phyloP scores from a whole-genome alignment of 2,797 vertebrate genomes.

The Steatocranus sp. region DNA sequence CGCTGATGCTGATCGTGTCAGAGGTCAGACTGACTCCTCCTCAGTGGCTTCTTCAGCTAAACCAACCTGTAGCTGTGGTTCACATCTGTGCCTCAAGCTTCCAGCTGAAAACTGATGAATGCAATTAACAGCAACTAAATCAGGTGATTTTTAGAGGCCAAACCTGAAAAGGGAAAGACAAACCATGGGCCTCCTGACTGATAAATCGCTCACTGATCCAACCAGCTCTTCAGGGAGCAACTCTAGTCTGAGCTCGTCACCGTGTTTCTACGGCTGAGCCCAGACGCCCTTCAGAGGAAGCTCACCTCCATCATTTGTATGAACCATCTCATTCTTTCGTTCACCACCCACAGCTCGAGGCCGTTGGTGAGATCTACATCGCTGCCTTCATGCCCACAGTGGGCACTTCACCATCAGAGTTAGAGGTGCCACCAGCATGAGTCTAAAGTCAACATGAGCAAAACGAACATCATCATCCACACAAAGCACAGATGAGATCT shows the following conservation, averaged over 20 bases:
- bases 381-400: rapidly evolving
- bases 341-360: rapidly evolving
- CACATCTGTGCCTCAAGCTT: neutral
- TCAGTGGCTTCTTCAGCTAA: neutral
- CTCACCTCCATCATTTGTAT: neutral
- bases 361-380: neutral
- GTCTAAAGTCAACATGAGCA: neutral
- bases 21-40: neutral
- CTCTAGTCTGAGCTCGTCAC: neutral
- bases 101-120: neutral
- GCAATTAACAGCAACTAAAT: neutral
- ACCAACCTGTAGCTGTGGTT: neutral
- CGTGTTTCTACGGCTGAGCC: rapidly evolving
- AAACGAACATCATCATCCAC: neutral
- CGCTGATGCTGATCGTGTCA: neutral
- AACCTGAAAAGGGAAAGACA: neutral
- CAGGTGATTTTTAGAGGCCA: neutral
- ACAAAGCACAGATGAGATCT: neutral
- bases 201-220: neutral
- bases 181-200: neutral
- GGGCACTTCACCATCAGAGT: neutral
- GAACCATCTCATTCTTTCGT: neutral
- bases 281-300: neutral
- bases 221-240: rapidly evolving
- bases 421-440: neutral